phyloP scores from a whole-genome alignment of 2,797 vertebrate genomes.

The Catostomus latipinnis region DNA sequence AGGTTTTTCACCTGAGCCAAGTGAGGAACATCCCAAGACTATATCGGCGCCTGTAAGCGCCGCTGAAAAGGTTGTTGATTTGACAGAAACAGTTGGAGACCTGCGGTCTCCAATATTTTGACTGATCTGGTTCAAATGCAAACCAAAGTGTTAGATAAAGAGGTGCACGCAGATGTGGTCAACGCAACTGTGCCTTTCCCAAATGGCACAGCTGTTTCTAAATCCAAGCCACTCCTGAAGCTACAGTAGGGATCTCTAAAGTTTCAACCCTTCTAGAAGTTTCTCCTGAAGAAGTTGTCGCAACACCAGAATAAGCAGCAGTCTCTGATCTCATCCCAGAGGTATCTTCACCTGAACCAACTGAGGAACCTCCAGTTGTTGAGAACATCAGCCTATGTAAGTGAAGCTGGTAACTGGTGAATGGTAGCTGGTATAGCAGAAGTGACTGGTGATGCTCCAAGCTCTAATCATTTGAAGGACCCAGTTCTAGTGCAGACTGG shows the following conservation, averaged over 20 bases:
- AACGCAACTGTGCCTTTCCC: not conserved
- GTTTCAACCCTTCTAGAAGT: not conserved
- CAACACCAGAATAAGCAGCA: not conserved
- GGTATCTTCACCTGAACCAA: not conserved
- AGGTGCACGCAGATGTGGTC: not conserved
- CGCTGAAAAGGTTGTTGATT: too few relatives aligned
- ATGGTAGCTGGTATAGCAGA: not conserved
- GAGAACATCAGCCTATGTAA: not conserved
- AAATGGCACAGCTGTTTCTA: not conserved
- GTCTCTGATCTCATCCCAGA: not conserved
- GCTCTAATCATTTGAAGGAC: not conserved
- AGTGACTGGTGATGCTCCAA: not conserved
- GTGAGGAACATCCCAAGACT: too few relatives aligned
- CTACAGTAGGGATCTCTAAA: not conserved
- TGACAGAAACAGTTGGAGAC: too few relatives aligned
- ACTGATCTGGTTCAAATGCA: not conserved
- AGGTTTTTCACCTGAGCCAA: too few relatives aligned
- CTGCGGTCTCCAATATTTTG: too few relatives aligned
- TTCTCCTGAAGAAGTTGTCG: not conserved
- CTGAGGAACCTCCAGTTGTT: not conserved
- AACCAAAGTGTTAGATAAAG: not conserved
- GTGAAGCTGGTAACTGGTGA: not conserved
- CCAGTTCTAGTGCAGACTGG: not conserved
- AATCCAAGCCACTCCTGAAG: not conserved
- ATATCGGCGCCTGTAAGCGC: too few relatives aligned